A percentile compares a stretch with the other conserved stretches of the same genome.
phyloP scores from a whole-genome alignment of 2,113 vertebrate species.

The Hepsetus odoe region DNA sequence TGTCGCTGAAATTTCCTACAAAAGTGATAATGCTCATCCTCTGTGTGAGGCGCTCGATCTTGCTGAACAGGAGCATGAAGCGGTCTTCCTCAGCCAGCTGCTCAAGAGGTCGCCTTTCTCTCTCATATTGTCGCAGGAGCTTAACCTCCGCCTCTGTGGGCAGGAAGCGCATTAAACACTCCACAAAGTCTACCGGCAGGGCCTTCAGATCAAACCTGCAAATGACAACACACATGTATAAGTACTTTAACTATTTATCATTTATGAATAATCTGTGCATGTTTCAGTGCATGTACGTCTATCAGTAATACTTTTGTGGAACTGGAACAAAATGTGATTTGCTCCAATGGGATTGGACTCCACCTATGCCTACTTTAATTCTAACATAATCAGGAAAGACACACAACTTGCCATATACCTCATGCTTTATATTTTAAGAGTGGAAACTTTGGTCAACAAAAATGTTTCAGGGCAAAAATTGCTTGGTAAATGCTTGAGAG shows the following conservation, averaged over 20 bases:
- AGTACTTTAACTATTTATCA: not conserved
- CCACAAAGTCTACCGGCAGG: slow-evolving; percentile 91
- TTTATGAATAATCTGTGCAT: not conserved
- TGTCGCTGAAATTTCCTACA: slow-evolving; percentile 91
- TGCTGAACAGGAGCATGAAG: slow-evolving; percentile 94
- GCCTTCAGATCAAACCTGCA: slow-evolving; percentile 89
- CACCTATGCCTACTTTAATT: too few species aligned
- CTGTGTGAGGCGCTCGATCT: slow-evolving; percentile 92
- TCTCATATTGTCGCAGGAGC: slow-evolving; percentile 89
- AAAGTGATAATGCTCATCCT: slow-evolving; percentile 96
- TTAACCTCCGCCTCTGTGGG: slow-evolving; percentile 89
- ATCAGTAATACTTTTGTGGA: too few species aligned
- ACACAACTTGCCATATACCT: too few species aligned
- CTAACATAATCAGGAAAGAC: too few species aligned
- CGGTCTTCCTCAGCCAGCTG: slow-evolving; percentile 91
- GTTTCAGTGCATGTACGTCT: too few species aligned
- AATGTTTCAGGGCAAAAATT: too few species aligned
- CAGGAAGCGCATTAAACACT: slow-evolving; percentile 93
- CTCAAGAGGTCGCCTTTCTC: slow-evolving; percentile 86
- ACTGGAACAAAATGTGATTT: too few species aligned
- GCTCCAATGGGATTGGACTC: too few species aligned
- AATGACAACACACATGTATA: not conserved
- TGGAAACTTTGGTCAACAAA: too few species aligned
- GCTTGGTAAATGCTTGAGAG: too few species aligned
- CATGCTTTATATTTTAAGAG: too few species aligned